Evolutionary conservation across 2,797 vertebrate genomes (phyloP).

Genomic region (Adrianichthys oophorus): DNA sequence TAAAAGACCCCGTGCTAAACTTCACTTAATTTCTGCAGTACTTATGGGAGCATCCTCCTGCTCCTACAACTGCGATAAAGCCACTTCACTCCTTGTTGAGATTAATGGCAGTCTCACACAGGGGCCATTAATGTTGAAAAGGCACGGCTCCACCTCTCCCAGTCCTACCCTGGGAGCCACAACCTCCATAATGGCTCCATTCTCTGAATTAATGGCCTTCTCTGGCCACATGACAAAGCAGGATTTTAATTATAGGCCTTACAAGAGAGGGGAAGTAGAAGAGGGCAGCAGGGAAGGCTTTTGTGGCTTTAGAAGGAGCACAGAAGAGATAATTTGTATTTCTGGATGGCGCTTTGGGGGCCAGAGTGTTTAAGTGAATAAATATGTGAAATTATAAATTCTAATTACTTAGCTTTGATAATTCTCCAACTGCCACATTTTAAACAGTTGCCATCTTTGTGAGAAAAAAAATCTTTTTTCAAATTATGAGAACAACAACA

Average conservation of each 20-base stretch:
- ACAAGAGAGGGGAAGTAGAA: conserved; percentile 26
- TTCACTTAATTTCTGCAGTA: conserved; percentile 43
- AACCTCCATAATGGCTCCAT: conserved; percentile 54
- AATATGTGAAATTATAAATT: conserved; percentile 10
- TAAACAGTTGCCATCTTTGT: no score
- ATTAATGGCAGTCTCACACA: conserved; percentile 57
- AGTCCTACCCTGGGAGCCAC: conserved; percentile 51
- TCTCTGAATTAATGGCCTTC: conserved; percentile 61
- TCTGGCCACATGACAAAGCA: conserved; percentile 32
- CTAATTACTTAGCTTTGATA: not conserved
- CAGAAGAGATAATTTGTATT: conserved; percentile 23
- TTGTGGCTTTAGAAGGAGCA: conserved; percentile 29
- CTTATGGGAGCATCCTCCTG: conserved; percentile 38
- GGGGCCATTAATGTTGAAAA: conserved; percentile 61
- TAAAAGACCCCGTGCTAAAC: conserved; percentile 42
- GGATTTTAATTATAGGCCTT: conserved; percentile 59
- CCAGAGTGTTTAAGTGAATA: conserved; percentile 6
- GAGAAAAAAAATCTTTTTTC: no score
- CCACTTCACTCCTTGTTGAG: conserved; percentile 66
- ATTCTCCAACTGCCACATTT: not conserved
- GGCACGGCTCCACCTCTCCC: conserved; percentile 49
- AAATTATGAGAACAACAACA: no score
- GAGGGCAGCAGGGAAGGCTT: conserved; percentile 37
- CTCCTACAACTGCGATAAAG: conserved; percentile 48
- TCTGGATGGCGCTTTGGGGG: conserved; percentile 8